Evolutionary conservation across 2,113 vertebrate genomes (phyloP), one percentile per base, ranked within the genome.

Genomic region (Brachirus orientalis): DNA sequence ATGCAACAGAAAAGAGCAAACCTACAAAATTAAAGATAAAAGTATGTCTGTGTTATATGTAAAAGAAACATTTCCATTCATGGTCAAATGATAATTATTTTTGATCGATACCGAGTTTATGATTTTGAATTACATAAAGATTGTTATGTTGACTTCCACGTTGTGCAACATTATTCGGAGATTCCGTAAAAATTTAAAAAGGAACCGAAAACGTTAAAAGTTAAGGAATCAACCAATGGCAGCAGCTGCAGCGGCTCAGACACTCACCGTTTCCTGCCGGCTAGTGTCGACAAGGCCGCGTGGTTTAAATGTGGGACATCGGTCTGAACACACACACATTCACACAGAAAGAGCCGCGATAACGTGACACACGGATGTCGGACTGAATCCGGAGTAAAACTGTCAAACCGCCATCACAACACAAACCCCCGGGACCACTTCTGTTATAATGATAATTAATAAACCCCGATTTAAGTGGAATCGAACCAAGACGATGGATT

Each of bases 301-400:
- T 90, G 88, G 92, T 91, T 91, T 90, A 88, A 92, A 92, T 91
- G 86, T 88, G 89, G 88, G 86, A 82, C 83, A 72, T 76, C 69
- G 46, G 28, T 36, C 45, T 57, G 36, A 12, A 51, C 48, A 16
- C 62, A 69, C 67, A 56, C 46, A 54, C 72, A 43, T 14, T 14
- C 12, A 43, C 2, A 10, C 28, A 28, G 40, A 43, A 43, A 20
- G 20, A 51, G 54, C 63, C 53, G 65, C 57, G 38, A 38, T 69
- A 84, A 58, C 73, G 69, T 48, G 77, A 40, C 56, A n/a, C 8
- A 59, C 55, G 33, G 13, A 44, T 62, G 20, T 7, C 36, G 52
- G 59, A 61, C n/a, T n/a, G 14, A 45, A 37, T 56, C 36, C 58
- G 37, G 43, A 10, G 44, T 45, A 14, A 7, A n/a, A 57, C 38